Evolutionary conservation across 2,888 invertebrate species (phyloP).

Genomic region (Andricus curvator): DNA sequence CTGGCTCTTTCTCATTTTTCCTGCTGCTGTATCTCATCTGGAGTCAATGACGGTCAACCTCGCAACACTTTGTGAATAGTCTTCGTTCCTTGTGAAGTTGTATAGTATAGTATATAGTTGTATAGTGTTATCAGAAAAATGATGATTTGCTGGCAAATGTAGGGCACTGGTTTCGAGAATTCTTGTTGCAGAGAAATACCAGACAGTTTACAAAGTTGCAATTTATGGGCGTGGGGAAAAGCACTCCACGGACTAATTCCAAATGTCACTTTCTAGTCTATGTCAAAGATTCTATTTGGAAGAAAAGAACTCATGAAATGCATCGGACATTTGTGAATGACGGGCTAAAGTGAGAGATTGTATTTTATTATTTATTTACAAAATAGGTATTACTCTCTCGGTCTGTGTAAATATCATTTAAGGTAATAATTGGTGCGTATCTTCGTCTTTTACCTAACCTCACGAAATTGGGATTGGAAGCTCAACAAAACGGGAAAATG

Average conservation of each 20-base stretch:
- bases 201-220: conserved; percentile 2
- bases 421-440: too few species aligned
- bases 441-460: too few species aligned
- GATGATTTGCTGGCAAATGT: background rate
- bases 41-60: conserved; percentile 56
- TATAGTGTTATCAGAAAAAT: background rate
- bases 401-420: too few species aligned
- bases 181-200: background rate
- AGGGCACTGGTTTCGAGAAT: background rate
- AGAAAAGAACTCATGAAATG: background rate
- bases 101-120: background rate
- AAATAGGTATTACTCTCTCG: too few species aligned
- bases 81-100: conserved; percentile 1
- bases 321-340: background rate
- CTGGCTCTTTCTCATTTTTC: conserved; percentile 39
- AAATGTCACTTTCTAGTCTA: background rate
- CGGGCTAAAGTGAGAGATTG: too few species aligned
- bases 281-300: background rate
- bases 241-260: background rate
- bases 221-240: background rate
- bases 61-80: conserved; percentile 53
- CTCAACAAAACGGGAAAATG: too few species aligned
- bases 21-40: conserved; percentile 47
- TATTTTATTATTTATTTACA: too few species aligned
- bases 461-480: too few species aligned